Percentiles rank a stretch among this genome's conserved stretches.
Conservation (phyloP, 2,888 invertebrate genomes). For the Onthophagus sagittarius region DNA sequence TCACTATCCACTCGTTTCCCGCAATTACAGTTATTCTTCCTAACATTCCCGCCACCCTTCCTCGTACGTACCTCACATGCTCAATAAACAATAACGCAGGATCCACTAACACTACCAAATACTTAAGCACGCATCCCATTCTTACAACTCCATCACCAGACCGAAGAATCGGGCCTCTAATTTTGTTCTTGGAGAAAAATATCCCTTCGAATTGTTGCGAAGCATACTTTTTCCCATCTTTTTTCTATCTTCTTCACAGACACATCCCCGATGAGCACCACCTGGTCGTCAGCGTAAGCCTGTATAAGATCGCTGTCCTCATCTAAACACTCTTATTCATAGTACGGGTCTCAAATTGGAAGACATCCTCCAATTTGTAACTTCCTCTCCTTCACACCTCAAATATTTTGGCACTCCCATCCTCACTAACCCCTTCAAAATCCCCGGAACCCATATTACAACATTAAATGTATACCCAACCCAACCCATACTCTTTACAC, state of each 20-base stretch:
- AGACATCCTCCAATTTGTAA: no score
- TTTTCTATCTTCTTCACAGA: no score
- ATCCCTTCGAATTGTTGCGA: no score
- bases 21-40: neutral
- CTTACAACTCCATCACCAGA: neutral
- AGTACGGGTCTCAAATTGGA: no score
- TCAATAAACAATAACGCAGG: neutral
- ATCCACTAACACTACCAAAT: neutral
- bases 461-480: no score
- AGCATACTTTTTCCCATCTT: no score
- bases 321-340: neutral
- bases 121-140: neutral
- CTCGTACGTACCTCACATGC: neutral
- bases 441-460: constrained; percentile 29
- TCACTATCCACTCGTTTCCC: constrained; percentile 3
- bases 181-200: no score
- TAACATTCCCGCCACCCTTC: neutral
- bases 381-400: no score
- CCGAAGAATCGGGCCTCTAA: no score
- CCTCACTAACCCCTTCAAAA: constrained; percentile 26
- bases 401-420: constrained; percentile 21
- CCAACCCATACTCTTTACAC: neutral
- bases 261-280: no score
- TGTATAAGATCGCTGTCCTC: no score
- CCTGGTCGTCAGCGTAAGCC: neutral